Base-by-base conservation (phyloP, 2,113 vertebrate species). In the Carollia perspicillata region DNA sequence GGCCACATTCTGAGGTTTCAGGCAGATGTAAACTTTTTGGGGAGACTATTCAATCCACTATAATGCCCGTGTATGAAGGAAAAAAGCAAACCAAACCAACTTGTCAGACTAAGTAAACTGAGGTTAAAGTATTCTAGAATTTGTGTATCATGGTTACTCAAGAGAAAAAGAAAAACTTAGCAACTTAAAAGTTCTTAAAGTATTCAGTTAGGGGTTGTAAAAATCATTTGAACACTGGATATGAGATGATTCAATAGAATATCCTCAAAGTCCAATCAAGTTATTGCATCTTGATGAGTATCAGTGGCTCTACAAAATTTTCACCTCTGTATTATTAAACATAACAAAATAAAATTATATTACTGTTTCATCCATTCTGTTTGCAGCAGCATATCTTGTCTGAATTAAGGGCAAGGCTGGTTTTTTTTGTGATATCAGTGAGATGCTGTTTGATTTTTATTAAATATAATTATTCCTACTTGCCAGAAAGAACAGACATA, bases 401-500 rank as follows among this genome's bases (percentile, higher is more conserved):
- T 84, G 58, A 91, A 96, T 78, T 86, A 89, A 84, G 40, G 23
- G 35, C 11, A 92, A 90, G 26, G 1, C 3, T 44, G 6, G 9
- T 80, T 66, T 86, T 75, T 44, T 91, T 37, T 80, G 44, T 91
- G 55, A 77, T 26, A 79, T 72, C 28, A 94, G 9, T 68, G 35
- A 90, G 6, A 87, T 84, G 33, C 16, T 84, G 1, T 60, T 88
- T 89, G 58, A 18, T 68, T 95, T 89, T 93, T 85, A 92, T 35
- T 89, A 84, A 79, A n/a, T 26, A 40, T 20, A 60, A n/a, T 89
- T 87, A 84, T 60, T 96, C 51, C 69, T 60, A 83, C 14, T 89
- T 95, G 28, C 18, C 55, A 79, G 26, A 85, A 97, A 81, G 65
- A 90, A 90, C 0, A 91, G 71, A 95, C 96, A 95, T 66, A 87